Evolutionary conservation across 2,797 vertebrate species (phyloP).

Genomic region (Ptychadena robeensis): DNA sequence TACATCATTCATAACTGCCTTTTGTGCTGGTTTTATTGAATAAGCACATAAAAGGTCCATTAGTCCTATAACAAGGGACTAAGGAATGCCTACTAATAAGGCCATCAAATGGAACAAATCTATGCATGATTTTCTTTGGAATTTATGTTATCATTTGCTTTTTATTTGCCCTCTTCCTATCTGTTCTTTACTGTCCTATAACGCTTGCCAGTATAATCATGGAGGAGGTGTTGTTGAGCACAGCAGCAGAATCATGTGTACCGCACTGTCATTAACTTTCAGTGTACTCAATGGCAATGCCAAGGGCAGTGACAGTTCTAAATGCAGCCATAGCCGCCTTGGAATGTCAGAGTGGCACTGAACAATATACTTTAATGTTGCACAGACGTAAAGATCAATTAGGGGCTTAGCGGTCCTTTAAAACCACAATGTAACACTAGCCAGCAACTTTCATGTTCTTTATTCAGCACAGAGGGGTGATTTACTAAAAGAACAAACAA

Average conservation of each 20-base stretch:
- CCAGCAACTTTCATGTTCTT: background rate
- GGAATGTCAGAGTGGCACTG: background rate
- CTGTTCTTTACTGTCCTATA: background rate
- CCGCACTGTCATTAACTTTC: background rate
- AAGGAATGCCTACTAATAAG: background rate
- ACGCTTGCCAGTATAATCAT: background rate
- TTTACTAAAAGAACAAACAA: background rate
- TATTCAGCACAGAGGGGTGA: background rate
- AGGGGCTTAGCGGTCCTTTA: background rate
- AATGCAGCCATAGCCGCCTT: background rate
- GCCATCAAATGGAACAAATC: background rate
- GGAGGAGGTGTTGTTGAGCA: background rate
- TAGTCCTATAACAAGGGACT: background rate
- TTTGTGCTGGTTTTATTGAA: no score
- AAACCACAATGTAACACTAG: background rate
- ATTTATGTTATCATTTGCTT: background rate
- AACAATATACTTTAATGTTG: background rate
- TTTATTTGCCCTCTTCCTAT: background rate
- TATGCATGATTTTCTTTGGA: background rate
- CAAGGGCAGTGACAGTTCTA: background rate
- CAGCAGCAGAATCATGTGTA: background rate
- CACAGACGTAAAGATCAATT: background rate
- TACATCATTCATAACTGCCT: no score
- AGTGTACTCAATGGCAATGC: background rate
- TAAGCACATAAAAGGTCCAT: background rate